These are phyloP conservation scores for Cremastobaeus sp. DNA, from an alignment of 2,888 invertebrate species.

Conservation along the genomic window DNA sequence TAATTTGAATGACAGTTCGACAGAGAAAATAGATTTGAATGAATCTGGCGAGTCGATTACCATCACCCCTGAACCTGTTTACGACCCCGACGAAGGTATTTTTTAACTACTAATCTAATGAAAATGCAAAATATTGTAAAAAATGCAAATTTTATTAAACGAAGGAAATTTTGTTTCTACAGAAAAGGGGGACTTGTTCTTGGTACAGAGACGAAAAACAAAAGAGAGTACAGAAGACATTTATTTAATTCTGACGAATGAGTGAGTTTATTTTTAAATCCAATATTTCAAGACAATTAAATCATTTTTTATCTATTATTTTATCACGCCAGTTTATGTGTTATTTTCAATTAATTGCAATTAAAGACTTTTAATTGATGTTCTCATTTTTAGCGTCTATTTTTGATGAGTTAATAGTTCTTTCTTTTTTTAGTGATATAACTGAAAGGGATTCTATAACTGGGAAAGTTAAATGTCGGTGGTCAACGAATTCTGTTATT, in stretches of 20 bases:
- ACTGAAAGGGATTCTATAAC: conserved; percentile 80
- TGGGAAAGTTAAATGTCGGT: conserved; percentile 75
- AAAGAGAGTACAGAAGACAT: conserved; percentile 75
- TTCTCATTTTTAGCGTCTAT: too few relatives aligned
- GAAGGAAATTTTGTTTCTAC: conserved; percentile 15
- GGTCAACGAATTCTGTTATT: conserved; percentile 72
- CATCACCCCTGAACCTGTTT: conserved; percentile 64
- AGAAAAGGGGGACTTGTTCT: conserved; percentile 73
- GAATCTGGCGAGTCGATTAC: conserved; percentile 64
- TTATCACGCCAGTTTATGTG: too few relatives aligned
- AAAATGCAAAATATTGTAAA: background rate
- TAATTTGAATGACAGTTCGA: conserved; percentile 19
- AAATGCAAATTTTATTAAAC: too few relatives aligned
- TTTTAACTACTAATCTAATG: background rate
- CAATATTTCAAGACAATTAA: too few relatives aligned
- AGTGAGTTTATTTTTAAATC: conserved; percentile 68
- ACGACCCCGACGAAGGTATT: conserved; percentile 71
- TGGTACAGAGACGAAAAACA: conserved; percentile 77
- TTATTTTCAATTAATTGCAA: too few relatives aligned
- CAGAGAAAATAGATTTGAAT: conserved; percentile 11
- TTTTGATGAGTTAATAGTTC: too few relatives aligned
- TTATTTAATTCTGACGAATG: conserved; percentile 78
- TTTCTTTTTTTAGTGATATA: conserved; percentile 75
- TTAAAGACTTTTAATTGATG: background rate
- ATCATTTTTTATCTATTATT: too few relatives aligned